Conservation (phyloP, 2,888 invertebrate species). For the Slavum lentiscoides region DNA sequence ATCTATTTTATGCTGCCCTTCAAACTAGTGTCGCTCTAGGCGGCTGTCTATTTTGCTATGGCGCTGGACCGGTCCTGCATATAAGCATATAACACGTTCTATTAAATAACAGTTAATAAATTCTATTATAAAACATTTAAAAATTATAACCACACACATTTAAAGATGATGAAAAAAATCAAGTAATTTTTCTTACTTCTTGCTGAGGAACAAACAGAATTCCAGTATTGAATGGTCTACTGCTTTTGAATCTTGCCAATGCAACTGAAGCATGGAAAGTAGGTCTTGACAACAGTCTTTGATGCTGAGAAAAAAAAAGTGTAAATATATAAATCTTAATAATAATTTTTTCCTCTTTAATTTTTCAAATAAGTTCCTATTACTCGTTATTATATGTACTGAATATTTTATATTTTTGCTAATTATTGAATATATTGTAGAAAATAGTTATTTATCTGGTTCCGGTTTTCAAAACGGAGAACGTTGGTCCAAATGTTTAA, state of each 20-base stretch:
- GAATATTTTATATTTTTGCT: too few species aligned
- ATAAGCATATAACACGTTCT: neutral
- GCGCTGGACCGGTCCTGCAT: too few species aligned
- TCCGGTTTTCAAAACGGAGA: too few species aligned
- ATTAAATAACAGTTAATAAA: neutral
- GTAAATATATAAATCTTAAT: neutral
- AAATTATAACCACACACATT: neutral
- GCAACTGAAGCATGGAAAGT: slow-evolving; percentile 10
- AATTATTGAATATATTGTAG: too few species aligned
- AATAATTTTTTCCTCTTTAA: neutral
- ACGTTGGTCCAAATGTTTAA: too few species aligned
- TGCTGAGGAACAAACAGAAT: slow-evolving; percentile 99
- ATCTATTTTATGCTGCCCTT: too few species aligned
- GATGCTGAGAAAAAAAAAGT: slow-evolving; percentile 21
- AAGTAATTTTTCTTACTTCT: slow-evolving; percentile 69
- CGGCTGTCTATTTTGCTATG: too few species aligned
- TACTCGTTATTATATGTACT: neutral
- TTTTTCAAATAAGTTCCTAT: too few species aligned
- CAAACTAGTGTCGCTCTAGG: too few species aligned
- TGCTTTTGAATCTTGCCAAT: slow-evolving; percentile 60
- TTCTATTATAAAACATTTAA: neutral
- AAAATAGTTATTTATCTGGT: too few species aligned
- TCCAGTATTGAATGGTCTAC: slow-evolving; percentile 86
- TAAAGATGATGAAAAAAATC: slow-evolving; percentile 12
- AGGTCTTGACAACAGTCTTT: slow-evolving; percentile 16